These are phyloP conservation scores for Pachypeltis micranthus DNA, from an alignment of 1,140 invertebrate species.

Conservation along the genomic window DNA sequence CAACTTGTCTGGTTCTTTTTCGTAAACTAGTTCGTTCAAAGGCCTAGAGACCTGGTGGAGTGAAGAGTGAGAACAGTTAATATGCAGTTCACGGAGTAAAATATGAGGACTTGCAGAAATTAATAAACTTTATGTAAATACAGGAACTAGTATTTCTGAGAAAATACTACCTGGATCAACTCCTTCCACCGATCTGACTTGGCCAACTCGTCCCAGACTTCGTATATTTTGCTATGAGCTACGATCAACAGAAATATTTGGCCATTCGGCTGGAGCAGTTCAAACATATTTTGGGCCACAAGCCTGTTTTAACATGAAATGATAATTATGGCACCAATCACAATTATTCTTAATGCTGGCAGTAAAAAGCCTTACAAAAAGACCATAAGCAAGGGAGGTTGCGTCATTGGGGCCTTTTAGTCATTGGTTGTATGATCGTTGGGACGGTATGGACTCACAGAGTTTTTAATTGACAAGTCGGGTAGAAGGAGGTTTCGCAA, in stretches of 20 bases:
- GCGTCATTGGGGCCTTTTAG: too few relatives aligned
- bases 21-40: conserved; percentile 12
- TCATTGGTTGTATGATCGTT: too few relatives aligned
- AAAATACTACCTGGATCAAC: conserved; percentile 1
- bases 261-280: conserved; percentile 7
- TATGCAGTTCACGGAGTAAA: background rate
- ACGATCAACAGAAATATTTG: conserved; percentile 10
- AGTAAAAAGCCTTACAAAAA: too few relatives aligned
- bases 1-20: background rate
- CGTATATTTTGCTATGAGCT: conserved; percentile 7
- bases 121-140: background rate
- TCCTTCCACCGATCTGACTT: background rate
- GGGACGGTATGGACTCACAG: too few relatives aligned
- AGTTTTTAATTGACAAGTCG: too few relatives aligned
- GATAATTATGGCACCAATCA: too few relatives aligned
- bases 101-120: background rate
- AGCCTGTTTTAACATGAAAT: background rate
- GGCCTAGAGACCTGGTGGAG: background rate
- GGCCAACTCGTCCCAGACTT: conserved; percentile 13
- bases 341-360: too few relatives aligned
- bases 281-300: conserved; percentile 1
- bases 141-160: background rate
- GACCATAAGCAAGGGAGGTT: too few relatives aligned
- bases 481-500: too few relatives aligned
- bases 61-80: background rate